A percentile compares a stretch with the other conserved stretches of the same genome.
These are phyloP conservation scores for Orussus abietinus DNA, from an alignment of 1,140 invertebrate genomes.

Conservation along the genomic window DNA sequence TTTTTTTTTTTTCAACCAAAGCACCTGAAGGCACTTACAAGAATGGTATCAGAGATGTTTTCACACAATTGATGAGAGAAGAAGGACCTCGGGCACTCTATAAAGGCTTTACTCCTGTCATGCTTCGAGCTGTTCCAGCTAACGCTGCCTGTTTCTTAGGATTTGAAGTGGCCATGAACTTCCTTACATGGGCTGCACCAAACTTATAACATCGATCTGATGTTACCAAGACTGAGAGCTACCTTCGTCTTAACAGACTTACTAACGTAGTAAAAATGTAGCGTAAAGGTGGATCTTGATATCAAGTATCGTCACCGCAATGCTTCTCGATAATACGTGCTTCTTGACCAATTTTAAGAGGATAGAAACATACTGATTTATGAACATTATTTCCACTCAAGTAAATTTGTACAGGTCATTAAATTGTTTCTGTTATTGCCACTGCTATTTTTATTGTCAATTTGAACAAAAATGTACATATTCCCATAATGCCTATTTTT, in stretches of 20 bases:
- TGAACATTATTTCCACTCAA: too few species aligned
- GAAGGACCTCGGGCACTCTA: slow-evolving; percentile 80
- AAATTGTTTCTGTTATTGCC: too few species aligned
- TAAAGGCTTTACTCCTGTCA: slow-evolving; percentile 80
- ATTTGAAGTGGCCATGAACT: slow-evolving; percentile 67
- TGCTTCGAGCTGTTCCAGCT: slow-evolving; percentile 89
- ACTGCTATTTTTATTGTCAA: too few species aligned
- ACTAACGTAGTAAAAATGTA: not conserved
- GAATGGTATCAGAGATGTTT: slow-evolving; percentile 82
- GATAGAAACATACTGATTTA: too few species aligned
- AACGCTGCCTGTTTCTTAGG: slow-evolving; percentile 91
- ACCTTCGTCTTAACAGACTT: not conserved
- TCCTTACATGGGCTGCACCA: slow-evolving; percentile 31
- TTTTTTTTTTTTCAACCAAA: too few species aligned
- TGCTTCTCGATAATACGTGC: too few species aligned
- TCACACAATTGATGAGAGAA: slow-evolving; percentile 70
- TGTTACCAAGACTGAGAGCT: not conserved
- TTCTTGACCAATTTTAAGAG: not conserved
- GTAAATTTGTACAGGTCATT: too few species aligned
- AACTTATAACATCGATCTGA: not conserved
- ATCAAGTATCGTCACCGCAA: not conserved
- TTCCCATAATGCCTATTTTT: too few species aligned
- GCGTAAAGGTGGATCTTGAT: not conserved
- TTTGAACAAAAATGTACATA: too few species aligned
- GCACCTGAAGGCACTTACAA: slow-evolving; percentile 88